Evolutionary conservation across 2,888 invertebrate species (phyloP).

Genomic region (Drosophila tripunctata): DNA sequence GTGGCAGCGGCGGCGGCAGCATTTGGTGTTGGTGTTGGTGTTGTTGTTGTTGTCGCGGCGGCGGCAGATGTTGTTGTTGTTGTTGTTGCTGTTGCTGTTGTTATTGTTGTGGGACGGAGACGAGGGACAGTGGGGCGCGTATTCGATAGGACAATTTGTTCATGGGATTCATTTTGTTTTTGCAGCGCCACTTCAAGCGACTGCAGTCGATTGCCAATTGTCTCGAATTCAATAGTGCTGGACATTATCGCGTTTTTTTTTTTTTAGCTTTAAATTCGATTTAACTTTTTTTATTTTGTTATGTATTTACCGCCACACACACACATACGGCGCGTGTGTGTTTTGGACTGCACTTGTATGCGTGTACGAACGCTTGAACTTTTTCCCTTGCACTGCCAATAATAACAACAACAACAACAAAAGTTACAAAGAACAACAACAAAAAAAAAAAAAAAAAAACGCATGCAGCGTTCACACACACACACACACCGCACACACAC

Average conservation of each 20-base stretch:
- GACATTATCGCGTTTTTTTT: conserved; percentile 45
- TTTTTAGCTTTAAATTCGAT: conserved; percentile 48
- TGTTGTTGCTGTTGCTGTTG: conserved; percentile 20
- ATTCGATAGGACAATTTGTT: conserved; percentile 83
- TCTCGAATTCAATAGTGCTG: conserved; percentile 85
- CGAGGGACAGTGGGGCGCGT: conserved; percentile 34
- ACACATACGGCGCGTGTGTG: conserved; percentile 23
- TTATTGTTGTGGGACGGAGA: conserved; percentile 43
- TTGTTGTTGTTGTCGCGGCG: conserved; percentile 17
- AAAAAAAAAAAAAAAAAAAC: conserved; percentile 50
- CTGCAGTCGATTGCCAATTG: conserved; percentile 88
- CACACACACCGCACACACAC: conserved; percentile 38
- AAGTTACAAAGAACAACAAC: too few relatives aligned
- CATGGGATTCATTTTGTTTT: conserved; percentile 83
- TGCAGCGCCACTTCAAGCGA: conserved; percentile 92
- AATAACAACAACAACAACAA: conserved; percentile 45
- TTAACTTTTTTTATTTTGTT: conserved; percentile 55
- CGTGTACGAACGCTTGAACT: conserved; percentile 49
- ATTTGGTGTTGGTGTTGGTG: conserved; percentile 26
- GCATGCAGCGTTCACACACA: conserved; percentile 41
- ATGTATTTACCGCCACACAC: conserved; percentile 57
- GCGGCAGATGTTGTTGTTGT: conserved; percentile 14
- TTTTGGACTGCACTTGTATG: conserved; percentile 35
- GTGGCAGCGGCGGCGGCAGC: conserved; percentile 18
- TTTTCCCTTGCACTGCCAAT: conserved; percentile 52